phyloP scores from a whole-genome alignment of 2,113 vertebrate genomes.

The Tursiops truncatus region DNA sequence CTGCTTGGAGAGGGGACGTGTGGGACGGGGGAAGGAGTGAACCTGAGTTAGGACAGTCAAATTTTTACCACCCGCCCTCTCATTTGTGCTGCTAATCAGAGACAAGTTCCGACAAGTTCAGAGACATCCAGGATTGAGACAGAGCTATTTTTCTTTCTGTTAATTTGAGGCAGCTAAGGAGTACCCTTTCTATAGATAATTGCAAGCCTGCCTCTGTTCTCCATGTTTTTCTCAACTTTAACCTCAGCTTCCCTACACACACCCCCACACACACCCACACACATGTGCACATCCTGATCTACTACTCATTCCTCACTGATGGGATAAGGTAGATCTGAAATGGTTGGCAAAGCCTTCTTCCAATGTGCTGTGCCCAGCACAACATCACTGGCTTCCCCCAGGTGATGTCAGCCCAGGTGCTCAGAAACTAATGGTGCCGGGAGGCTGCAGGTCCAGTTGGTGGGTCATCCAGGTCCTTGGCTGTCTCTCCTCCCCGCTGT shows the following conservation, averaged over 20 bases:
- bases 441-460: neutral
- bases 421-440: neutral
- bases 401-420: neutral
- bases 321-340: neutral
- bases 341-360: neutral
- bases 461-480: no score
- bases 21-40: neutral
- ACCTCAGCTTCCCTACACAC: neutral
- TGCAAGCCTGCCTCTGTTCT: neutral
- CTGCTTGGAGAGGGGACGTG: neutral
- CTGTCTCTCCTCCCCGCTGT: neutral
- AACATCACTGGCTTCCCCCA: neutral
- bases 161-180: neutral
- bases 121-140: neutral
- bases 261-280: neutral
- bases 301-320: neutral
- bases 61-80: neutral
- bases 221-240: neutral
- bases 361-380: neutral
- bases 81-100: neutral
- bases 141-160: slow-evolving; percentile 6
- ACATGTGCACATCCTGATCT: neutral
- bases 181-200: neutral
- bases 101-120: neutral
- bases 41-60: neutral